Conservation (phyloP, 2,888 invertebrate genomes). For the Meiosimyza platycephala region DNA sequence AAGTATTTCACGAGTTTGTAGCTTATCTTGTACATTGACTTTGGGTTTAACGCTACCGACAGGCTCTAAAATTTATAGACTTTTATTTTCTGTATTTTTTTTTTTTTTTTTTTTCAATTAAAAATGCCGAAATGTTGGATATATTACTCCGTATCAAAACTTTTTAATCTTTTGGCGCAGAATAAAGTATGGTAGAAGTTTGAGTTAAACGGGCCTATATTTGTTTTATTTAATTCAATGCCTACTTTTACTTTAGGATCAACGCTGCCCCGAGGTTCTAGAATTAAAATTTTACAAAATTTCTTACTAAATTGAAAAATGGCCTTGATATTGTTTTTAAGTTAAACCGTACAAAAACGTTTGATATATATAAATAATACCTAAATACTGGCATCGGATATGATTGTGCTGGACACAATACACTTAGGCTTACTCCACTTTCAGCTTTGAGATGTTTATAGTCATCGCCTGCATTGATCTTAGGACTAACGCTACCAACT, state of each 20-base stretch:
- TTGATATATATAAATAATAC: constrained; percentile 70
- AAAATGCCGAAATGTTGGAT: constrained; percentile 37
- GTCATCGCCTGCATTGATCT: constrained; percentile 77
- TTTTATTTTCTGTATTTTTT: not conserved
- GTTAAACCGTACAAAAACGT: constrained; percentile 52
- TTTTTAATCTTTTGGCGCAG: constrained; percentile 67
- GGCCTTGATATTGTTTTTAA: not conserved
- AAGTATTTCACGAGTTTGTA: constrained; percentile 70
- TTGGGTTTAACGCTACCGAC: constrained; percentile 72
- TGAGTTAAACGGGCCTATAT: constrained; percentile 48
- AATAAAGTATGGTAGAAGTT: constrained; percentile 75
- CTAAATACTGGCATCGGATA: constrained; percentile 80
- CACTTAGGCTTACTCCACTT: constrained; percentile 69
- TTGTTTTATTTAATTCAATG: constrained; percentile 66
- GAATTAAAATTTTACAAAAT: constrained; percentile 6
- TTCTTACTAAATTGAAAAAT: constrained; percentile 4
- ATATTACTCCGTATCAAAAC: not conserved
- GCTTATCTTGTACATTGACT: constrained; percentile 77
- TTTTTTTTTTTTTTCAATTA: not conserved
- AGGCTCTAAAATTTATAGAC: constrained; percentile 62
- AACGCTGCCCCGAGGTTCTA: constrained; percentile 73
- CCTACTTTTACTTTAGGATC: constrained; percentile 71
- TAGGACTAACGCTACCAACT: constrained; percentile 69
- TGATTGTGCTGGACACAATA: constrained; percentile 81
- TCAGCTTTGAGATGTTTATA: constrained; percentile 69